These are phyloP conservation scores for Dasypolia templi DNA, from an alignment of 2,888 invertebrate genomes.

Conservation along the genomic window DNA sequence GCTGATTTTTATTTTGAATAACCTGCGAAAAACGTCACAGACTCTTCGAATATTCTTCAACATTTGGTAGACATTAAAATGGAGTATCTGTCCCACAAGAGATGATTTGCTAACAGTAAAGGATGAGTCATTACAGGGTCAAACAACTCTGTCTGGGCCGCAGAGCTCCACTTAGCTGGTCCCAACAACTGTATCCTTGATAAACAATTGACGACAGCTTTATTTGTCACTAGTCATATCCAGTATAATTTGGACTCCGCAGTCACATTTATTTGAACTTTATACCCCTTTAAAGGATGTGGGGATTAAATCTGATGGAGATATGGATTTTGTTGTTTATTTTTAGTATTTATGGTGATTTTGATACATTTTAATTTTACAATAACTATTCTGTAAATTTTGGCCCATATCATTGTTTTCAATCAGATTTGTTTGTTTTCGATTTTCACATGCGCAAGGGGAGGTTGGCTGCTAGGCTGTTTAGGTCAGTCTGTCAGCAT, in stretches of 20 bases:
- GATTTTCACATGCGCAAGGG: not conserved
- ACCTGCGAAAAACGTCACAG: not conserved
- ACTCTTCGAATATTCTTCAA: not conserved
- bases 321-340: slow-evolving; percentile 24
- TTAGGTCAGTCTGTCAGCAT: not conserved
- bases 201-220: slow-evolving; percentile 45
- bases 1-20: not conserved
- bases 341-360: not conserved
- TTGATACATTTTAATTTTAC: not conserved
- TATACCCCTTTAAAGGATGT: slow-evolving; percentile 55
- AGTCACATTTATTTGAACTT: slow-evolving; percentile 42
- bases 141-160: slow-evolving; percentile 63
- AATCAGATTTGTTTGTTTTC: not conserved
- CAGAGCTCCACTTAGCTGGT: slow-evolving; percentile 54
- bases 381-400: not conserved
- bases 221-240: slow-evolving; percentile 36
- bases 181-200: slow-evolving; percentile 50
- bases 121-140: slow-evolving; percentile 65
- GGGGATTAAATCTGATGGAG: slow-evolving; percentile 28
- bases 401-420: not conserved
- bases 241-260: slow-evolving; percentile 30
- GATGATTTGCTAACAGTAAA: slow-evolving; percentile 56
- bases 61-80: not conserved
- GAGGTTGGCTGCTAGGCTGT: not conserved
- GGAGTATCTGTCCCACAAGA: slow-evolving; percentile 2